Evolutionary conservation across 2,888 invertebrate genomes (phyloP).

Genomic region (Andrena hattorfiana): DNA sequence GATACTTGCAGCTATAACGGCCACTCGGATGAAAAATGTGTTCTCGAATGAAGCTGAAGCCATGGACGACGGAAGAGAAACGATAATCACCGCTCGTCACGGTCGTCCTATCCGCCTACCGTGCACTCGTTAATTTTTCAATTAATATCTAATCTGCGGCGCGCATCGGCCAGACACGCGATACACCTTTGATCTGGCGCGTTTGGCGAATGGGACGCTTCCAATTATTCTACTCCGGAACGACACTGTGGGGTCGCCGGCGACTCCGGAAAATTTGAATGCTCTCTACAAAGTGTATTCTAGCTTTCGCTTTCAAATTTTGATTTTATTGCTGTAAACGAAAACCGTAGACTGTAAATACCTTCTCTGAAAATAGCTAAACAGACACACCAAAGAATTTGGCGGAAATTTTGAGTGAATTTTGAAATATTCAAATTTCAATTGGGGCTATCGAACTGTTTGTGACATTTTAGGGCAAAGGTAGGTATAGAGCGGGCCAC

Average conservation of each 20-base stretch:
- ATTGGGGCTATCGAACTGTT: too few relatives aligned
- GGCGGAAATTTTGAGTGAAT: too few relatives aligned
- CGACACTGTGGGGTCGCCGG: too few relatives aligned
- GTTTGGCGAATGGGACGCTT: neutral
- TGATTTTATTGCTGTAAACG: too few relatives aligned
- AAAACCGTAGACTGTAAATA: too few relatives aligned
- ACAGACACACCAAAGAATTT: too few relatives aligned
- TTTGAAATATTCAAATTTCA: too few relatives aligned
- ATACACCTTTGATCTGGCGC: conserved; percentile 21
- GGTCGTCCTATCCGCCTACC: too few relatives aligned
- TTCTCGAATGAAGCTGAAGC: neutral
- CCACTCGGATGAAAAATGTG: neutral
- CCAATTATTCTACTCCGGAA: neutral
- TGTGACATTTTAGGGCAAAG: too few relatives aligned
- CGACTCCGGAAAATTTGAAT: neutral
- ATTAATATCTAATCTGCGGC: conserved; percentile 4
- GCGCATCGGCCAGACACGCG: neutral
- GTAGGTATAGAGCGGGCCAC: too few relatives aligned
- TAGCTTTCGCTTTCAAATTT: too few relatives aligned
- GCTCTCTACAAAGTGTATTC: neutral
- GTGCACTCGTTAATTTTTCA: neutral
- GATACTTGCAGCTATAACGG: neutral
- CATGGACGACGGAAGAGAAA: neutral
- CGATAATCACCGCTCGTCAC: neutral
- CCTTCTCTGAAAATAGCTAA: too few relatives aligned